Base-by-base conservation (phyloP, 53 echinoderm and acorn worm species). In the Antedon mediterranea region DNA sequence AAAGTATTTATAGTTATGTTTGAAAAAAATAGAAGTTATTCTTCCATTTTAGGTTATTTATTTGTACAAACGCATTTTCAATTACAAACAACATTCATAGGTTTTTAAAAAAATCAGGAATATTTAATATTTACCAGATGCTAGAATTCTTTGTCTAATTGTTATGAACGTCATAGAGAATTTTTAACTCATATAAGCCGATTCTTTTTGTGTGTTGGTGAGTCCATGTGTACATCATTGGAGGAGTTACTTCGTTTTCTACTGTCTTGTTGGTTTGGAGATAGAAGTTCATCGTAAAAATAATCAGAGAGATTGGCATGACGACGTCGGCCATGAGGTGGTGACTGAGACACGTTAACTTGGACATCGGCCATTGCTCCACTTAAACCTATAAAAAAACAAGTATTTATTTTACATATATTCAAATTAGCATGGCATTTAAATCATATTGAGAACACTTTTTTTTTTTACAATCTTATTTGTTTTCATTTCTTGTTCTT, bases 311-410 rank as follows among this genome's bases (percentile, higher is more conserved):
- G 79, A 29, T 73, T 83, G 73, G 87, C 82, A 57, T 87, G 89
- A 77, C 89, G 86, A 37, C 94, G 85, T 43, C 91, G 75, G 15
- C 88, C 88, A 37, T 87, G 88, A 3, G 93, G 83, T 31, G 93
- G 93, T 28, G 94, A 94, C 72, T 91, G 91, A 43, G 94, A 94
- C 15, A 94, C 94, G 32, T 89, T 92, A 34, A 97, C 90, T 20
- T 34, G 32, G 8, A 76, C 34, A 37, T 92, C 92, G 34, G 97
- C 97, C 97, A 97, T 97, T 34, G 97, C 97, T 71, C 97, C 97
- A 76, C 90, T 97, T 29, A 97, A 86, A 83, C 97, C 97, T 97
- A 72, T 3, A 79, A 77, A 37, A 37, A n/a, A n/a, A n/a, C n/a
- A n/a, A n/a, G n/a, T n/a, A n/a, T n/a, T n/a, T 37, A 37, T 37